Evolutionary conservation across 1,140 invertebrate species (phyloP).

Genomic region (Oncopeltus fasciatus): DNA sequence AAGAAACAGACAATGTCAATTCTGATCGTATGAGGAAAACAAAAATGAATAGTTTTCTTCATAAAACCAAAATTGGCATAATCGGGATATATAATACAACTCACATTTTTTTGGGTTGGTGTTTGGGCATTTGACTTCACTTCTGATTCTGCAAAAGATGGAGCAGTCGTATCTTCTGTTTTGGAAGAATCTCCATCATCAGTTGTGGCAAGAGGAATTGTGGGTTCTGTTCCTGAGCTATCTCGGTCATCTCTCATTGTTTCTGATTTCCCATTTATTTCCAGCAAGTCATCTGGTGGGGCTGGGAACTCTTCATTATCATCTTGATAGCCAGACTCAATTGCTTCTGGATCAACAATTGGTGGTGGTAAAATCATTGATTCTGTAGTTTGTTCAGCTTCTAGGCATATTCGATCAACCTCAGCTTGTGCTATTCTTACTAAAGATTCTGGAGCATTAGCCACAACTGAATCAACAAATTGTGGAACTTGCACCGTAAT

Average conservation of each 20-base stretch:
- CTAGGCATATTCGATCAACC: conserved; percentile 23
- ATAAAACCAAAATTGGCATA: no score
- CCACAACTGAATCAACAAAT: background rate
- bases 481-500: background rate
- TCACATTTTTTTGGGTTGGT: background rate
- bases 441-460: conserved; percentile 13
- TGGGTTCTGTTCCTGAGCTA: conserved; percentile 3
- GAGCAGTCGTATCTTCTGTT: background rate
- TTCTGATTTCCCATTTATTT: background rate
- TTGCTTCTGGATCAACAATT: background rate
- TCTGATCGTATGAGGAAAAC: no score
- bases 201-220: background rate
- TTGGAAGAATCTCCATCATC: conserved; percentile 3
- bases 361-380: background rate
- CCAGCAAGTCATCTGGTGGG: conserved; percentile 10
- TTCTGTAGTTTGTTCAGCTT: conserved; percentile 21
- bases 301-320: conserved; percentile 10
- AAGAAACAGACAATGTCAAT: no score
- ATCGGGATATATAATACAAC: no score
- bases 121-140: background rate
- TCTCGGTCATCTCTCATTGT: background rate
- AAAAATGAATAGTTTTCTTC: no score
- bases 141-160: background rate
- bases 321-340: background rate
- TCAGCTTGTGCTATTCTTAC: conserved; percentile 18